Conservation (phyloP, 2,797 vertebrate species). For the Eidolon dupreanum region DNA sequence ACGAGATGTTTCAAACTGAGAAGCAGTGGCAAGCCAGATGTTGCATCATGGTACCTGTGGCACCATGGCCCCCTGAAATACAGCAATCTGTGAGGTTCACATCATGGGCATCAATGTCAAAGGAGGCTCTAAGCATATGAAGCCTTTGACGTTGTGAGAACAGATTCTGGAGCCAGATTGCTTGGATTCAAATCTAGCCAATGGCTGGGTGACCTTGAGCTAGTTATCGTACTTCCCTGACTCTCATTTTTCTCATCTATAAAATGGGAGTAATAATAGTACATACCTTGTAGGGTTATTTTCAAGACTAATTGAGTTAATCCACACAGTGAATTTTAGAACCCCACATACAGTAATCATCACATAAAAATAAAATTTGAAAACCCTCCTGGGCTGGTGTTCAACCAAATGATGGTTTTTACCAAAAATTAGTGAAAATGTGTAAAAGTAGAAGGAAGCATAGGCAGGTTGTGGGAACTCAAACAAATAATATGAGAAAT, state of each 20-base stretch:
- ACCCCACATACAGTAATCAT: neutral
- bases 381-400: neutral
- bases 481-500: neutral
- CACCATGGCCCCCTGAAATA: neutral
- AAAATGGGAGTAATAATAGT: neutral
- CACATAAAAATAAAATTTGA: neutral
- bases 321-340: neutral
- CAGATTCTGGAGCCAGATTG: neutral
- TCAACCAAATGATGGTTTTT: constrained; percentile 2
- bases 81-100: neutral
- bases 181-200: neutral
- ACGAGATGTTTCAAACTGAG: neutral
- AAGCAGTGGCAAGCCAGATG: neutral
- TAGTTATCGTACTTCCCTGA: neutral
- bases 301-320: neutral
- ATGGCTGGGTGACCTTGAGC: neutral
- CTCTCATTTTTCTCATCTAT: neutral
- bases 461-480: neutral
- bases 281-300: neutral
- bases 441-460: neutral
- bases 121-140: neutral
- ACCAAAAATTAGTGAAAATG: neutral
- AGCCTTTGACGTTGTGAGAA: neutral
- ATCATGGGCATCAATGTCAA: neutral
- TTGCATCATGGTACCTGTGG: neutral